These are phyloP conservation scores for Siderastrea siderea DNA, from an alignment of 92 coral and sea anemone species.

Conservation along the genomic window DNA sequence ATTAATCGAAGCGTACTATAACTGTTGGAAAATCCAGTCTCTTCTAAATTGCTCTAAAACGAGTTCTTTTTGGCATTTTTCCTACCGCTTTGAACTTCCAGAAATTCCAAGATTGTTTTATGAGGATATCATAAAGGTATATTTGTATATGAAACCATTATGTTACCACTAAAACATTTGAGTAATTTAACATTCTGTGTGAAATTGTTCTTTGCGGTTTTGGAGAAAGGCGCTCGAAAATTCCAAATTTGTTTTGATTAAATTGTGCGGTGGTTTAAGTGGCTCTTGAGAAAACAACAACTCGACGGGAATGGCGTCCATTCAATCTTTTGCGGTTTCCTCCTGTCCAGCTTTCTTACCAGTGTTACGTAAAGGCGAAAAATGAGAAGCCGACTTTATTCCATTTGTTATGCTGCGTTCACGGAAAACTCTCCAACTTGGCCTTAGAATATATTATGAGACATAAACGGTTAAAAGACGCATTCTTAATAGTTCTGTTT, in stretches of 20 bases:
- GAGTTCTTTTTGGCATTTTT: not conserved
- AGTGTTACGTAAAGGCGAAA: not conserved
- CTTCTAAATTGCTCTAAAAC: no score
- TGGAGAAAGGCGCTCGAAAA: not conserved
- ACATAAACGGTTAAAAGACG: not conserved
- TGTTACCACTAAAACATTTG: not conserved
- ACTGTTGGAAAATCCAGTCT: not conserved
- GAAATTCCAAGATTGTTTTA: not conserved
- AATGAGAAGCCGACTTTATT: not conserved
- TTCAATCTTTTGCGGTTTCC: not conserved
- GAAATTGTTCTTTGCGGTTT: constrained; percentile 3
- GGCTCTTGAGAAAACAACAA: not conserved
- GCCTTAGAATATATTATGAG: no score
- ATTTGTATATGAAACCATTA: not conserved
- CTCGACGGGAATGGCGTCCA: no score
- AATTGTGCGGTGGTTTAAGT: not conserved
- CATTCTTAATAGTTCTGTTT: not conserved
- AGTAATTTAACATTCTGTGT: not conserved
- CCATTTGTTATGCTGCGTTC: not conserved
- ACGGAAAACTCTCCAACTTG: no score
- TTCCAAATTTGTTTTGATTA: constrained; percentile 8
- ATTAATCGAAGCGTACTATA: no score
- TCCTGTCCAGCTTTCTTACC: not conserved
- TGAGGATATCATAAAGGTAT: not conserved
- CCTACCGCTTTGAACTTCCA: not conserved